These are phyloP conservation scores for Cetonia aurata DNA, from an alignment of 2,888 invertebrate species.

Conservation along the genomic window DNA sequence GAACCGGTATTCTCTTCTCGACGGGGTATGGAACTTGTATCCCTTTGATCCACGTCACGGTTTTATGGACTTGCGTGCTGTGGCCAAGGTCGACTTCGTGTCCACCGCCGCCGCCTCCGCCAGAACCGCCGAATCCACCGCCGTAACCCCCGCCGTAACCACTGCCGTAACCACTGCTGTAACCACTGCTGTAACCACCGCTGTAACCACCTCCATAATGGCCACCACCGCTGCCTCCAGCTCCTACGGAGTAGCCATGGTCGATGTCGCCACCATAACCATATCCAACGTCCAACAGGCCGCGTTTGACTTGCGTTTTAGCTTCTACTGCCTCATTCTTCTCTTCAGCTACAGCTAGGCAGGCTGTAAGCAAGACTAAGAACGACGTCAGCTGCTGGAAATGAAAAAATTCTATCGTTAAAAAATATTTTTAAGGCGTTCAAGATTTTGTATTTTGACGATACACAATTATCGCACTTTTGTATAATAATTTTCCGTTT, in stretches of 20 bases:
- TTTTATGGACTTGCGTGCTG: slow-evolving; percentile 72
- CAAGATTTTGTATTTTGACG: no score
- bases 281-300: slow-evolving; percentile 82
- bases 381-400: slow-evolving; percentile 71
- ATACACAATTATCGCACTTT: no score
- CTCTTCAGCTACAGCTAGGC: slow-evolving; percentile 75
- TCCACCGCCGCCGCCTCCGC: slow-evolving; percentile 50
- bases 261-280: slow-evolving; percentile 85
- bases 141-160: slow-evolving; percentile 70
- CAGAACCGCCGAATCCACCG: slow-evolving; percentile 65
- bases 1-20: slow-evolving; percentile 73
- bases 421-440: no score
- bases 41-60: slow-evolving; percentile 76
- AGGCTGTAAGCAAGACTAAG: slow-evolving; percentile 75
- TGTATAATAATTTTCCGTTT: no score
- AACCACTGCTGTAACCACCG: no score
- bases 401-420: slow-evolving; percentile 32
- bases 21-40: slow-evolving; percentile 76
- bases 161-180: background rate
- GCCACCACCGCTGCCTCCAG: slow-evolving; percentile 70
- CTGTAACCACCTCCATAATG: slow-evolving; percentile 70
- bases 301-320: slow-evolving; percentile 87
- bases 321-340: slow-evolving; percentile 72
- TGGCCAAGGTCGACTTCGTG: slow-evolving; percentile 61
- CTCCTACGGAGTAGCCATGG: slow-evolving; percentile 76